Conservation (phyloP, 2,888 invertebrate genomes). For the Oegoconia quadripuncta region DNA sequence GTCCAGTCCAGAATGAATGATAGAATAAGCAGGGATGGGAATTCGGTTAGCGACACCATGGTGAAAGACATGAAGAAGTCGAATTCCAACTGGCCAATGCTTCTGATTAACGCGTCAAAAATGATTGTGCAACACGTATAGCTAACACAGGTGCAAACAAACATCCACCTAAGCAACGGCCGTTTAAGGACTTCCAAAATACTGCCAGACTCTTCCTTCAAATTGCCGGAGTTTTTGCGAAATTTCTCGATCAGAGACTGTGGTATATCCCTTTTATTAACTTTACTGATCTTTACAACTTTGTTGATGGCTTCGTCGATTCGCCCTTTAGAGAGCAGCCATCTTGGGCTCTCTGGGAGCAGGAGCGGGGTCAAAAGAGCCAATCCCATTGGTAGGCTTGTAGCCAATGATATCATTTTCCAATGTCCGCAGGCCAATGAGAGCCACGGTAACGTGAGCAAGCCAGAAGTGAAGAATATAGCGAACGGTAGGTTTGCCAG, state of each 20-base stretch:
- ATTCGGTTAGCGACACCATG: conserved; percentile 46
- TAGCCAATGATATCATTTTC: conserved; percentile 46
- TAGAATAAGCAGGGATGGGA: conserved; percentile 42
- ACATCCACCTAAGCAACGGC: conserved; percentile 37
- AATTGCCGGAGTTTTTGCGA: no score
- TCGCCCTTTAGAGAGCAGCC: conserved; percentile 48
- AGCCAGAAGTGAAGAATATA: conserved; percentile 41
- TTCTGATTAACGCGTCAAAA: conserved; percentile 46
- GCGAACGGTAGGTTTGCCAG: conserved; percentile 46
- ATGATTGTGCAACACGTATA: conserved; percentile 43
- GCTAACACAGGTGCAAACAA: conserved; percentile 39
- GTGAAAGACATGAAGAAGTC: conserved; percentile 51
- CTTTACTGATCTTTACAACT: conserved; percentile 40
- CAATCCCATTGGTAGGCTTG: conserved; percentile 42
- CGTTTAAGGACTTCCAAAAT: conserved; percentile 40
- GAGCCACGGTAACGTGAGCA: conserved; percentile 45
- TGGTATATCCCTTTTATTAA: conserved; percentile 44
- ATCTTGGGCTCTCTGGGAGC: conserved; percentile 51
- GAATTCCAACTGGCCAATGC: conserved; percentile 42
- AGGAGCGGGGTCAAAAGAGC: conserved; percentile 41
- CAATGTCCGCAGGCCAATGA: conserved; percentile 46
- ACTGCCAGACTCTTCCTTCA: no score
- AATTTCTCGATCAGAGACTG: conserved; percentile 43
- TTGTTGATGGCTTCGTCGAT: conserved; percentile 45
- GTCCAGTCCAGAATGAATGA: conserved; percentile 46